Evolutionary conservation across 2,888 invertebrate species (phyloP).

Genomic region (Drosophila setosimentum): DNA sequence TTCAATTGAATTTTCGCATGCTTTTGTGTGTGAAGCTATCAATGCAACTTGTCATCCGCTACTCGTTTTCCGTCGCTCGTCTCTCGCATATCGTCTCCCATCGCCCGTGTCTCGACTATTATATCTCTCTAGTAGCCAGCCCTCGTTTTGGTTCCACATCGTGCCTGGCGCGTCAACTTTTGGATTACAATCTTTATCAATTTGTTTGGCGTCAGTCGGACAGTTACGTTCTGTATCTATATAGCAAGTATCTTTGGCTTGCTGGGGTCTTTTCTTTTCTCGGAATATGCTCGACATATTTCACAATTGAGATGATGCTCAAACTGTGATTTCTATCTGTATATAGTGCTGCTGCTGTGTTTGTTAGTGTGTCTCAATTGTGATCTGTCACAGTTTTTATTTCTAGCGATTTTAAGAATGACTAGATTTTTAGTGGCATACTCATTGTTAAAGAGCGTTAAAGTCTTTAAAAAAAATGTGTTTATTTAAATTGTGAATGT

Average conservation of each 20-base stretch:
- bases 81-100: constrained; percentile 27
- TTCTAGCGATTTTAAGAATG: background rate
- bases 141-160: constrained; percentile 37
- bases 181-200: constrained; percentile 55
- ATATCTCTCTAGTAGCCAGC: background rate
- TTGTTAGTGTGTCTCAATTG: background rate
- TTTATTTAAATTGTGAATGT: too few species aligned
- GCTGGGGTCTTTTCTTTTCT: constrained; percentile 28
- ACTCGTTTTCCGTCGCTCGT: background rate
- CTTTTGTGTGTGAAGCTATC: constrained; percentile 46
- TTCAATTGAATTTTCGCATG: constrained; percentile 65
- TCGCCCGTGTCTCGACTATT: background rate
- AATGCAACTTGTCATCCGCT: constrained; percentile 49
- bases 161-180: constrained; percentile 56
- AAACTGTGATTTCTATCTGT: background rate
- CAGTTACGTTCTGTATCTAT: constrained; percentile 13
- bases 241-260: constrained; percentile 5
- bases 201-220: constrained; percentile 26
- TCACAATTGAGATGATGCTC: constrained; percentile 6
- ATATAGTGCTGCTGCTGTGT: background rate
- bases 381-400: background rate
- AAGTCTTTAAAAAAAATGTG: background rate
- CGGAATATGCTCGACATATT: constrained; percentile 19
- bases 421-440: background rate
- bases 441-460: background rate